Conservation (phyloP, 2,888 invertebrate species). For the Andrena fulva region DNA sequence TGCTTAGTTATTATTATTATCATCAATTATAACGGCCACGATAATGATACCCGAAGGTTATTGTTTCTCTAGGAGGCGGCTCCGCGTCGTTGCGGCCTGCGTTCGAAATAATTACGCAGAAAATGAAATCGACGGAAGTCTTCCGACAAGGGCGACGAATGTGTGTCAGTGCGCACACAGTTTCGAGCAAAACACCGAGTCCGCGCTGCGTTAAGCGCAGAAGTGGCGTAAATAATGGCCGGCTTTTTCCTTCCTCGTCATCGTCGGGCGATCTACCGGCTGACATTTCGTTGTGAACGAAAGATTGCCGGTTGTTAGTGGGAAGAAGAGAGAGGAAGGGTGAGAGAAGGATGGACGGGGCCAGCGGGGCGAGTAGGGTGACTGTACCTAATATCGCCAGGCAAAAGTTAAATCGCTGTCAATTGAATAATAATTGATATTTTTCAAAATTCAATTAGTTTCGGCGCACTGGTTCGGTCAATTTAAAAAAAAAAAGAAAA, state of each 20-base stretch:
- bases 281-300: constrained; percentile 58
- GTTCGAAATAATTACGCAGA: constrained; percentile 59
- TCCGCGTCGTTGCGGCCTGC: constrained; percentile 14
- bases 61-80: constrained; percentile 42
- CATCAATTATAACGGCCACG: constrained; percentile 44
- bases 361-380: too few species aligned
- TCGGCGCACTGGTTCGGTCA: too few species aligned
- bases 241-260: constrained; percentile 57
- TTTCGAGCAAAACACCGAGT: constrained; percentile 42
- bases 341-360: constrained; percentile 10
- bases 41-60: constrained; percentile 49
- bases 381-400: too few species aligned
- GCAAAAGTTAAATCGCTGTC: too few species aligned
- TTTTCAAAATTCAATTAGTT: too few species aligned
- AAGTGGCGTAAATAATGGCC: constrained; percentile 67
- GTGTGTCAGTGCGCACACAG: constrained; percentile 63
- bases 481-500: too few species aligned
- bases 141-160: constrained; percentile 31
- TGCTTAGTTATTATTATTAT: constrained; percentile 38
- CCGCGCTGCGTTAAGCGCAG: constrained; percentile 52
- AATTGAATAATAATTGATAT: too few species aligned
- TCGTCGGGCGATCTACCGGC: constrained; percentile 41
- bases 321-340: neutral
- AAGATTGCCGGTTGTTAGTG: constrained; percentile 34
- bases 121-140: constrained; percentile 54